Conservation (phyloP, 2,888 invertebrate species). For the Geophilus truncorum region DNA sequence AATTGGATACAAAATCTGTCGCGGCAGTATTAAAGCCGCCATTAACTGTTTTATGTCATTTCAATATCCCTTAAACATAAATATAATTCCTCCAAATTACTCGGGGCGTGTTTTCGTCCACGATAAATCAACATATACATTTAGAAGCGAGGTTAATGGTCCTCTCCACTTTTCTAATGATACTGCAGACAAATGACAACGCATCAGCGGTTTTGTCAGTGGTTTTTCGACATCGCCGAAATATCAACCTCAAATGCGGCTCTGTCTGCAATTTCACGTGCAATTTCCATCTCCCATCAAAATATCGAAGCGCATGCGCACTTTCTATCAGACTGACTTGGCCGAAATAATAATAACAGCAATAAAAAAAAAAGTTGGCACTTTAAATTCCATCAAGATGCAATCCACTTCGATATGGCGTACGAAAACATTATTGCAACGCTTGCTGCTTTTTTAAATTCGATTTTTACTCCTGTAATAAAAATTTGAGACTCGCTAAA, state of each 20-base stretch:
- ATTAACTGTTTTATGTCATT: constrained; percentile 2
- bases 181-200: constrained; percentile 13
- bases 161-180: constrained; percentile 14
- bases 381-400: constrained; percentile 5
- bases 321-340: background rate
- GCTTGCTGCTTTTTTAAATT: background rate
- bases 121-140: constrained; percentile 10
- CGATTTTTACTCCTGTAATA: background rate
- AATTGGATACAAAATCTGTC: background rate
- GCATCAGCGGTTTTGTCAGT: constrained; percentile 27
- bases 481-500: background rate
- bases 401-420: background rate
- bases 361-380: background rate
- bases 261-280: background rate
- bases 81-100: constrained; percentile 19
- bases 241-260: background rate
- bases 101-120: constrained; percentile 6
- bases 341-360: background rate
- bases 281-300: constrained; percentile 1
- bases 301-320: background rate
- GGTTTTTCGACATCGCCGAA: background rate
- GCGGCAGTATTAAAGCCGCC: background rate
- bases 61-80: background rate
- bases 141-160: constrained; percentile 7
- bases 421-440: constrained; percentile 19